Percentiles rank a stretch among this genome's conserved stretches.
These are phyloP conservation scores for Phoeniculus purpureus DNA, from an alignment of 2,797 vertebrate species.

Conservation along the genomic window DNA sequence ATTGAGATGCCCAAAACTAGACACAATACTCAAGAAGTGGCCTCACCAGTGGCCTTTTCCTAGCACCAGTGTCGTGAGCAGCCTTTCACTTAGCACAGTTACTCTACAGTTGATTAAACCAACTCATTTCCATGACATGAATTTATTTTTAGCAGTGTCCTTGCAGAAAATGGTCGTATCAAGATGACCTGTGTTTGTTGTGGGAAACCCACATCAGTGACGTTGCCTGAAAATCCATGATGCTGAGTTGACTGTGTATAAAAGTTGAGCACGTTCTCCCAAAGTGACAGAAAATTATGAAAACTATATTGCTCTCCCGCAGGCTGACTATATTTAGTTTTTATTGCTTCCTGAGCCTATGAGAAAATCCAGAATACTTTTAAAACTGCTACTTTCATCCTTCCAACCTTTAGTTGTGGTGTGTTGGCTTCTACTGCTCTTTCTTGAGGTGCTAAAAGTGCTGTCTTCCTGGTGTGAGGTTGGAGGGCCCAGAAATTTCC, in stretches of 20 bases:
- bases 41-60: neutral
- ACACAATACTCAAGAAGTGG: too few relatives aligned
- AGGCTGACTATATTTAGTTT: conserved; percentile 39
- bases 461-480: neutral
- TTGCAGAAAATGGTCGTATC: neutral
- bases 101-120: too few relatives aligned
- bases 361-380: conserved; percentile 42
- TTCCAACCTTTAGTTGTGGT: neutral
- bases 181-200: neutral
- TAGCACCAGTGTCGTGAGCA: neutral
- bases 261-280: neutral
- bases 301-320: conserved; percentile 51
- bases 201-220: neutral
- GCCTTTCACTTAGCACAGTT: neutral
- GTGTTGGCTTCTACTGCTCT: neutral
- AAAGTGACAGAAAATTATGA: too few relatives aligned
- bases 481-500: neutral
- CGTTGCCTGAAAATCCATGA: neutral
- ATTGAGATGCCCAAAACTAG: too few relatives aligned
- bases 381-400: too few relatives aligned
- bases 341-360: conserved; percentile 63
- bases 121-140: neutral
- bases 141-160: neutral
- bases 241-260: neutral
- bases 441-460: neutral